Conservation (phyloP, 2,113 vertebrate genomes). For the Illadopsis cleaveri region DNA sequence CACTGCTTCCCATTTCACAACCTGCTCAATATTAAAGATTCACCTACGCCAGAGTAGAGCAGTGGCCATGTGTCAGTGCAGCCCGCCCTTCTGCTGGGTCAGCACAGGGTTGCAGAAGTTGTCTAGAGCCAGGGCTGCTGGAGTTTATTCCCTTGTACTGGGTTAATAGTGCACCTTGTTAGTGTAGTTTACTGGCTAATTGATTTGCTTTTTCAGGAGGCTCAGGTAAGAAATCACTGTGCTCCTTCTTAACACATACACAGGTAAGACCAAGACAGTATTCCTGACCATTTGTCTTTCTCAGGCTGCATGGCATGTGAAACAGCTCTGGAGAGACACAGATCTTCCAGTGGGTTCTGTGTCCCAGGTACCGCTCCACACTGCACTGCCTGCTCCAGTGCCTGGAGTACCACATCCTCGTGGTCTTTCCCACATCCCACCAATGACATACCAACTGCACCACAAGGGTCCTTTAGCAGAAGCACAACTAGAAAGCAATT, state of each 20-base stretch:
- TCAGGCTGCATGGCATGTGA: background rate
- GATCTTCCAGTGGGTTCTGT: background rate
- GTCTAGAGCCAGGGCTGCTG: conserved; percentile 4
- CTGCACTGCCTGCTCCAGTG: background rate
- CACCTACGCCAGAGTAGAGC: background rate
- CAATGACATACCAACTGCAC: conserved; percentile 1
- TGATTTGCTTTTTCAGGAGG: conserved; percentile 12
- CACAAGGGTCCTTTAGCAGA: conserved; percentile 66
- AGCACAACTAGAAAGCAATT: conserved; percentile 77
- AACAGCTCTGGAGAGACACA: background rate
- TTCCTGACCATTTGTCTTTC: background rate
- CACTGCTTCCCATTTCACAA: background rate
- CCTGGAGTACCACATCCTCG: background rate
- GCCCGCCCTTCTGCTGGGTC: background rate
- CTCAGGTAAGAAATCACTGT: conserved; percentile 20
- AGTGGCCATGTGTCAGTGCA: background rate
- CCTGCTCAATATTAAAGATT: background rate
- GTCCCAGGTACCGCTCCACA: background rate
- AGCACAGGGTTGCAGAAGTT: background rate
- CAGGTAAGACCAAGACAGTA: background rate
- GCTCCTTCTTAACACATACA: conserved; percentile 1
- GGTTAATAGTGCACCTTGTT: background rate
- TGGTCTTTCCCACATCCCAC: background rate
- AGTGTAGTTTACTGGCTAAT: background rate
- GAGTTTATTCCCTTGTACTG: conserved; percentile 17